Conservation (phyloP, 2,797 vertebrate species). For the Gallinago solitaria region DNA sequence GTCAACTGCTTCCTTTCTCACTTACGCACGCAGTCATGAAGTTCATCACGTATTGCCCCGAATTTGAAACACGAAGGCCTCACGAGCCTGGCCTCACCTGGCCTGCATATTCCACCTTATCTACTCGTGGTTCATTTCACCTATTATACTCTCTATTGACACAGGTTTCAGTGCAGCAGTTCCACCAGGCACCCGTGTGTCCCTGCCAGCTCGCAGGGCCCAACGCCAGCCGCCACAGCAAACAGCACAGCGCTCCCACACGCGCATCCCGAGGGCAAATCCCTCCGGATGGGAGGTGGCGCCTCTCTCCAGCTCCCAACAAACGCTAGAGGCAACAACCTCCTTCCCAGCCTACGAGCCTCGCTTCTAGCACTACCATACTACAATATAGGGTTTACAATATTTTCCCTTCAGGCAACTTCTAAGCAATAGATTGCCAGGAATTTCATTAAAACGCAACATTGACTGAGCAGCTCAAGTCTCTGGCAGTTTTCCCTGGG, state of each 20-base stretch:
- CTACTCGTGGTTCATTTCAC: neutral
- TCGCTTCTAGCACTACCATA: neutral
- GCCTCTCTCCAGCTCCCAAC: neutral
- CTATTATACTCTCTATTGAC: neutral
- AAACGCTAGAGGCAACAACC: neutral
- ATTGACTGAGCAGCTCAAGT: conserved; percentile 39
- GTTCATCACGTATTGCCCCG: neutral
- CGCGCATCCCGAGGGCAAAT: neutral
- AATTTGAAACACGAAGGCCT: neutral
- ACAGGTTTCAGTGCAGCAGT: neutral
- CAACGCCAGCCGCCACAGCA: neutral
- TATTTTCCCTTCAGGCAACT: conserved; percentile 64
- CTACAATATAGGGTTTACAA: neutral
- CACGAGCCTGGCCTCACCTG: neutral
- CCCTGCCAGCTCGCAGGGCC: neutral
- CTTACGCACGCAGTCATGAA: neutral
- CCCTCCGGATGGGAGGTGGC: neutral
- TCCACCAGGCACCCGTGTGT: fast-evolving
- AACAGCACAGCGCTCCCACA: neutral
- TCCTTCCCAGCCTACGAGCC: neutral
- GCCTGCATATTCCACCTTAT: neutral
- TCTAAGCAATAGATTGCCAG: conserved; percentile 36
- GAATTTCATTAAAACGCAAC: conserved; percentile 54
- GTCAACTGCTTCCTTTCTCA: neutral
- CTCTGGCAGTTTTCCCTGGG: neutral